Evolutionary conservation across 2,113 vertebrate genomes (phyloP), one percentile per base, ranked within the genome.

Genomic region (Amphilophus citrinellus): DNA sequence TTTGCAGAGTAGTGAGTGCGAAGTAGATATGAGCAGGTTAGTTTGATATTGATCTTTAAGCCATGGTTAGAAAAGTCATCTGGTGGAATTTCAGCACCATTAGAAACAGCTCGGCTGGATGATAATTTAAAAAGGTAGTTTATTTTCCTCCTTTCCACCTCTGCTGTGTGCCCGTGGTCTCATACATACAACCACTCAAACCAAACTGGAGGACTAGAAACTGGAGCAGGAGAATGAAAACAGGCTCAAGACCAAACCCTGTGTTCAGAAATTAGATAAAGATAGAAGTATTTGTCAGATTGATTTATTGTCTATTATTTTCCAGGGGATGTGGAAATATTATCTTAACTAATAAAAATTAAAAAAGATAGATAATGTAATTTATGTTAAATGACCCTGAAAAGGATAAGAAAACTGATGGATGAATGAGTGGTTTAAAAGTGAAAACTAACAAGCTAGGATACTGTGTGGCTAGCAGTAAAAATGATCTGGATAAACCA

Each of bases 81-180:
- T 84, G 83, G 47, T 39, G 4, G 79, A 57, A 47, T 78, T 78
- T 76, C 73, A 79, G 76, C 63, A 44, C 76, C 37, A 62, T 82
- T 77, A 77, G 77, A 82, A 86, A 63, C 90, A 89, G 87, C 82
- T 81, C 62, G 85, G 79, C 35, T 82, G 66, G 63, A 87, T 87
- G 76, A 35, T 35, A 35, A 35, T 35, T 39, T 39, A 39, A 39
- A 39, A 71, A 85, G 82, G 87, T 90, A 58, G 76, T 85, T 87
- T 53, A 85, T 85, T 73, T 7, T 5, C 30, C 62, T 60, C 39
- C 61, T n/a, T 63, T 9, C 17, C 65, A 39, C 63, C 65, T 90
- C 81, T 30, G 78, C 82, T 77, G 66, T 61, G 32, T 20, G 65
- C 76, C 24, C 81, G 88, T 92, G 92, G 87, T 94, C 92, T 79